Evolutionary conservation across 1,140 invertebrate species (phyloP), one percentile per base, ranked within the genome.

Genomic region (Ceratina calcarata): DNA sequence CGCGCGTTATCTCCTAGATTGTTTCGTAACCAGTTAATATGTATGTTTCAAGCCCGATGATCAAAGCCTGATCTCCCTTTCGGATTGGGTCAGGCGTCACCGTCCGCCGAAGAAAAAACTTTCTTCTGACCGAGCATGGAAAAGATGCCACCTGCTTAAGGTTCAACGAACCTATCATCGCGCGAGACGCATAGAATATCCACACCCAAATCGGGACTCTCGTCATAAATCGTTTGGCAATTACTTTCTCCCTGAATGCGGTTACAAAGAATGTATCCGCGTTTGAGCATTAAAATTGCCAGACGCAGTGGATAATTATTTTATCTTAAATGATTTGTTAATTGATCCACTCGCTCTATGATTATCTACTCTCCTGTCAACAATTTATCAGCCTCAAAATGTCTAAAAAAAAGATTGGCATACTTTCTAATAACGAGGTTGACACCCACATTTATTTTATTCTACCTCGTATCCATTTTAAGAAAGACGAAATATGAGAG

Each of bases 131-230:
- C 24, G 10, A 15, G 45, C 10, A 60, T 76, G 70, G 72, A 78
- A 84, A 86, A 85, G 84, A 85, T 80, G 83, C 84, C 84, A 86
- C 84, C 84, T 85, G 84, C 84, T 85, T 85, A 70, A 61, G n/a
- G 84, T 77, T 82, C 80, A 32, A 70, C 55, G 84, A 85, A 86
- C 84, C 32, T 24, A 13, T 78, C 61, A 10, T 8, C 49, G 24
- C 45, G 37, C 7, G 45, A 51, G 57, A 76, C 60, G 27, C 58
- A 20, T 61, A 68, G 61, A 45, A 22, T 49, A 80, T 82, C 84
- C 84, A 86, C 84, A 75, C 83, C 84, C 84, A 82, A 80, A 62
- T 75, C 65, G 18, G 45, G 22, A n/a, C 27, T 49, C 60, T 53
- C 68, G 75, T 86, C 80, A 80, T 85, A 85, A 76, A 82, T 73